A percentile compares a stretch with the other conserved stretches of the same genome.
phyloP scores from a whole-genome alignment of 2,888 invertebrate species.

The Chrysina gloriosa region DNA sequence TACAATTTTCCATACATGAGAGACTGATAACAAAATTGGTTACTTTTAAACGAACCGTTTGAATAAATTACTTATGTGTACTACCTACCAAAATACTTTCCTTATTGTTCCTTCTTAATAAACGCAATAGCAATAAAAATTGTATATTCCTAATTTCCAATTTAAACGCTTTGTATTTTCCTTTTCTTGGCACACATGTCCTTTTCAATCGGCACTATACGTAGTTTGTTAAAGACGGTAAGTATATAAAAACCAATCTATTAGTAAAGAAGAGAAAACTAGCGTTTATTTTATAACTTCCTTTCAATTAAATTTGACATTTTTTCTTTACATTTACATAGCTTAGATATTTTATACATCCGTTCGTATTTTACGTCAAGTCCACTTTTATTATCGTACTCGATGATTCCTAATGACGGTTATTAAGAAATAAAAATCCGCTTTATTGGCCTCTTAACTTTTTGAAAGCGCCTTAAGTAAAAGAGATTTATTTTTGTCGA shows the following conservation, averaged over 20 bases:
- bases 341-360: constrained; percentile 39
- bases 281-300: constrained; percentile 31
- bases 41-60: no score
- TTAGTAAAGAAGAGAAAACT: constrained; percentile 20
- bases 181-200: background rate
- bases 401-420: constrained; percentile 28
- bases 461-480: constrained; percentile 21
- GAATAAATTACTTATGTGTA: no score
- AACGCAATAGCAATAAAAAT: no score
- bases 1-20: background rate
- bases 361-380: constrained; percentile 26
- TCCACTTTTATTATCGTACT: constrained; percentile 24
- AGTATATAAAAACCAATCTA: constrained; percentile 16
- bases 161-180: background rate
- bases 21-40: background rate
- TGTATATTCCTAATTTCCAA: background rate
- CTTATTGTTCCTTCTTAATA: no score
- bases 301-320: constrained; percentile 40
- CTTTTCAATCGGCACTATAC: background rate
- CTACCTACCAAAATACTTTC: no score
- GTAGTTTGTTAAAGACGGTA: constrained; percentile 13
- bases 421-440: constrained; percentile 38
- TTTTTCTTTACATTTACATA: constrained; percentile 34
- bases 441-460: constrained; percentile 25
- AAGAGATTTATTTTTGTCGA: constrained; percentile 22